These are phyloP conservation scores for Sialis fuliginosa DNA, from an alignment of 2,888 invertebrate species.

Conservation along the genomic window DNA sequence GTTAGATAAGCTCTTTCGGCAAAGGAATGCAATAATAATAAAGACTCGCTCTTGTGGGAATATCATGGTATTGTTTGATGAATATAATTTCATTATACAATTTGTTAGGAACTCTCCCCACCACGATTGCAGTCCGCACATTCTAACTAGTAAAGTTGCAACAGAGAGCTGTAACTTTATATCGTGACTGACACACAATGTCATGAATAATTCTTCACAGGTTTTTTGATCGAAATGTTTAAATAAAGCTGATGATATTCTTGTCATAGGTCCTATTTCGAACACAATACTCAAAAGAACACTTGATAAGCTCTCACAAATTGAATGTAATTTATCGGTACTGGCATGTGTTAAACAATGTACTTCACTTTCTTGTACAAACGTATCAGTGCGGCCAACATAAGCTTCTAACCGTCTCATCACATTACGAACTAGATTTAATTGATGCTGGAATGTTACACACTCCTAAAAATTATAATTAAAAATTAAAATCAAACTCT, in stretches of 20 bases:
- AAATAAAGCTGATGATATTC: slow-evolving; percentile 20
- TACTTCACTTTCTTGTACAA: not conserved
- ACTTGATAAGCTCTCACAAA: slow-evolving; percentile 68
- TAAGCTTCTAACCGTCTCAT: slow-evolving; percentile 53
- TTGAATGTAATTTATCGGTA: slow-evolving; percentile 66
- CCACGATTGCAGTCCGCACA: slow-evolving; percentile 46
- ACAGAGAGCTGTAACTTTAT: slow-evolving; percentile 63
- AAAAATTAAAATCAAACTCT: not conserved
- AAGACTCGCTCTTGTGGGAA: slow-evolving; percentile 82
- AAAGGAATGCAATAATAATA: slow-evolving; percentile 70
- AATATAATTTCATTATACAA: slow-evolving; percentile 60
- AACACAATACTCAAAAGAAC: slow-evolving; percentile 41
- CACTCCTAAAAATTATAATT: slow-evolving; percentile 45
- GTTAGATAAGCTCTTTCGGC: slow-evolving; percentile 55
- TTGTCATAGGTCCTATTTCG: slow-evolving; percentile 16
- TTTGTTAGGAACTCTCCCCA: slow-evolving; percentile 85
- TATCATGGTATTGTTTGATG: slow-evolving; percentile 57
- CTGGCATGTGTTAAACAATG: slow-evolving; percentile 36
- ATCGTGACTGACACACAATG: slow-evolving; percentile 59
- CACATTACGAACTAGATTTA: slow-evolving; percentile 66
- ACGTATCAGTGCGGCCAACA: slow-evolving; percentile 14
- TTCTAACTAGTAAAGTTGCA: slow-evolving; percentile 59
- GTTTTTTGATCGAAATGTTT: slow-evolving; percentile 23
- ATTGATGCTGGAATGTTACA: slow-evolving; percentile 71
- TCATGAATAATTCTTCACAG: slow-evolving; percentile 49